A percentile compares a stretch with the other conserved stretches of the same genome.
Evolutionary conservation across 64 coral and sea anemone genomes (phyloP).

Genomic region (Montipora foliosa): DNA sequence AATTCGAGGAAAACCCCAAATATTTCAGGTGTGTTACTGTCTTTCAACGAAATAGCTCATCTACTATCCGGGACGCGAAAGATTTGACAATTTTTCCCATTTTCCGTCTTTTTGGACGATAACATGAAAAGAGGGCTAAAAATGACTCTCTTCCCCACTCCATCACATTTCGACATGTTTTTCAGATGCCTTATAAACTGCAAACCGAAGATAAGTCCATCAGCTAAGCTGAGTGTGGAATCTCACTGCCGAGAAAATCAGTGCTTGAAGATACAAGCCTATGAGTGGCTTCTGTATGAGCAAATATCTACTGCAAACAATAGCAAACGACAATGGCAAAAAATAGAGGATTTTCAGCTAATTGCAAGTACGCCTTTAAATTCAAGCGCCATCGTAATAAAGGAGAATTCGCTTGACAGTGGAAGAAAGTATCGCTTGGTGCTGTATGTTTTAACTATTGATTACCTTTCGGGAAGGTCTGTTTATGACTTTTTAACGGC

Average conservation of each 20-base stretch:
- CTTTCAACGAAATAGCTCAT: no score
- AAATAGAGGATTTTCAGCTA: not conserved
- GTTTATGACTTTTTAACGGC: not conserved
- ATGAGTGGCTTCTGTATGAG: not conserved
- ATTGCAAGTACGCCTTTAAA: not conserved
- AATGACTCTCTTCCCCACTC: no score
- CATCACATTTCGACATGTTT: not conserved
- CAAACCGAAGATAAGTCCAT: not conserved
- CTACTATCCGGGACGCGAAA: no score
- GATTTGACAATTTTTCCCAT: no score
- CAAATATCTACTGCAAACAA: not conserved
- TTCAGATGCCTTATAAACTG: slow-evolving; percentile 34
- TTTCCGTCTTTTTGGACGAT: no score
- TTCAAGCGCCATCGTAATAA: not conserved
- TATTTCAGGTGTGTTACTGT: no score
- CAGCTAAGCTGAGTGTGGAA: slow-evolving; percentile 3
- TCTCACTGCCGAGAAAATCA: not conserved
- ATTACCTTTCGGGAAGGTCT: not conserved
- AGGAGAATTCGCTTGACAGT: not conserved
- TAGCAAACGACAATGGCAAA: not conserved
- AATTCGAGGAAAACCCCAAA: no score
- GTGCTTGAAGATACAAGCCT: not conserved
- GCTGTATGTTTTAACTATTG: not conserved
- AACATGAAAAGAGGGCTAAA: no score
- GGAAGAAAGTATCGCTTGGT: slow-evolving; percentile 7